Conservation (phyloP, 2,113 vertebrate genomes). For the Corynorhinus townsendii region DNA sequence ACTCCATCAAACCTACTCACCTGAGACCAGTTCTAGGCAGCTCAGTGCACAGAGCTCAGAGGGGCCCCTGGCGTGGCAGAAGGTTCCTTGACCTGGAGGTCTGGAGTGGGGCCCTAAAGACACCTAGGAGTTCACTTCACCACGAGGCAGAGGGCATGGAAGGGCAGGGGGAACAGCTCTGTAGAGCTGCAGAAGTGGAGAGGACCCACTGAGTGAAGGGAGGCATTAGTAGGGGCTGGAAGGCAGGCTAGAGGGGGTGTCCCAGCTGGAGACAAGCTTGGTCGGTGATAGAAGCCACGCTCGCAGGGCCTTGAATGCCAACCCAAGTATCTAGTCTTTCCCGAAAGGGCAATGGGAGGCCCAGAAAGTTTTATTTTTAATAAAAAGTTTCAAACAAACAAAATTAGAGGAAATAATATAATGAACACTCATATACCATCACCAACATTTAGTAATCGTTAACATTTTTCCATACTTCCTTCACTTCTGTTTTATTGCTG, state of each 20-base stretch:
- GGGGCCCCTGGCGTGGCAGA: fast-evolving
- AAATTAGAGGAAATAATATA: neutral
- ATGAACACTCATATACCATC: neutral
- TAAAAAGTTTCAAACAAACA: neutral
- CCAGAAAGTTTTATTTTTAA: neutral
- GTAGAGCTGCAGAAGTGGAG: neutral
- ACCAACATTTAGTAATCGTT: neutral
- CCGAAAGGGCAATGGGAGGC: neutral
- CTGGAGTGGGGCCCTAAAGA: neutral
- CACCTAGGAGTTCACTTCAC: neutral
- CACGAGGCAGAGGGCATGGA: neutral
- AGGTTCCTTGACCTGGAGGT: neutral
- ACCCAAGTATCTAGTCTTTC: neutral
- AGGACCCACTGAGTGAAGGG: neutral
- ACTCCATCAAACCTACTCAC: neutral
- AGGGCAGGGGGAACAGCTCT: neutral
- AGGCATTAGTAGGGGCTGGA: neutral
- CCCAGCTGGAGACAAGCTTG: neutral
- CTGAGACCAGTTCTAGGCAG: neutral
- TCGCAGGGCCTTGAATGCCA: neutral
- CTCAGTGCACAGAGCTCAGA: no score
- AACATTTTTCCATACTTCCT: no score
- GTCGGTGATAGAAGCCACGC: neutral
- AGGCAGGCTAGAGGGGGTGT: no score
- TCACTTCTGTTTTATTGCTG: no score